phyloP scores from a whole-genome alignment of 2,888 invertebrate species.

The Athripsodes cinereus region DNA sequence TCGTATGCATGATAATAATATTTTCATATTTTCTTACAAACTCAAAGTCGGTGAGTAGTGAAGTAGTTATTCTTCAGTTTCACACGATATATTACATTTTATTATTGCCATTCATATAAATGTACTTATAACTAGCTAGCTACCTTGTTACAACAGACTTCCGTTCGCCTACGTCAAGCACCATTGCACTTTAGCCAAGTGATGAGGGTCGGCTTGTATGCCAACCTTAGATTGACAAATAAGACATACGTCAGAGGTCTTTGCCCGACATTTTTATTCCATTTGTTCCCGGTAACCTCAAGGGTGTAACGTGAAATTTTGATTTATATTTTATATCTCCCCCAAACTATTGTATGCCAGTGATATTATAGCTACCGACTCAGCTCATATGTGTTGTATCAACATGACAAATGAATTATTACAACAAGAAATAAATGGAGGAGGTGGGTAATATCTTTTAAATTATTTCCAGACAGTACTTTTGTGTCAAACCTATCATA shows the following conservation, averaged over 20 bases:
- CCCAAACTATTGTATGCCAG: not conserved
- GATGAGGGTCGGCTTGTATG: slow-evolving; percentile 19
- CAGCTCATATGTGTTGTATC: too few species aligned
- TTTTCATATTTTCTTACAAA: too few species aligned
- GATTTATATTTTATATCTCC: not conserved
- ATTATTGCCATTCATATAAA: not conserved
- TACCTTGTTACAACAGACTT: not conserved
- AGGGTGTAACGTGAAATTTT: not conserved
- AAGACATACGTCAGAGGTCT: slow-evolving; percentile 19
- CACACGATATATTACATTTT: not conserved
- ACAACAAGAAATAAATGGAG: too few species aligned
- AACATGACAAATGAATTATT: too few species aligned
- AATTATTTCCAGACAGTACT: too few species aligned
- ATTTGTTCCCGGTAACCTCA: slow-evolving; percentile 11
- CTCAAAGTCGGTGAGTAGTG: too few species aligned
- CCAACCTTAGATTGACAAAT: slow-evolving; percentile 21
- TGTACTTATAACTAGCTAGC: too few species aligned
- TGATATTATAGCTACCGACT: not conserved
- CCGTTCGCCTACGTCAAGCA: slow-evolving; percentile 3
- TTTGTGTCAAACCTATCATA: too few species aligned
- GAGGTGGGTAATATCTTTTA: too few species aligned
- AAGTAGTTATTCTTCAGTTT: too few species aligned
- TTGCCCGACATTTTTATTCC: slow-evolving; percentile 16
- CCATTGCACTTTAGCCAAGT: slow-evolving; percentile 14
- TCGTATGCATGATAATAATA: too few species aligned